Evolutionary conservation across 2,797 vertebrate genomes (phyloP).

Genomic region (Rhynchonycteris naso): DNA sequence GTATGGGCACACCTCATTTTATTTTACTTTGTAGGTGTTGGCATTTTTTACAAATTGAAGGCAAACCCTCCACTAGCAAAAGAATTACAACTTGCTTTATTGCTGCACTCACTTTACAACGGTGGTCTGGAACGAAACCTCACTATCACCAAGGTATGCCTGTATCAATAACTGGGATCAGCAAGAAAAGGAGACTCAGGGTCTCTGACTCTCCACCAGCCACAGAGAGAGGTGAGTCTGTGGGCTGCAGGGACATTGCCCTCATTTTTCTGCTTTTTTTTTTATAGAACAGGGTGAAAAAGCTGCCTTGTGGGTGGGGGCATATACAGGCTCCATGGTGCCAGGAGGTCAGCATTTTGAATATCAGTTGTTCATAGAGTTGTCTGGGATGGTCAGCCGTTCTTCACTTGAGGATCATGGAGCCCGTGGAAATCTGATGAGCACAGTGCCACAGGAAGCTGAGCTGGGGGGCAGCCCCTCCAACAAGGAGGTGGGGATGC

Average conservation of each 20-base stretch:
- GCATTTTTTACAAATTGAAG: background rate
- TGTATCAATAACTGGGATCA: background rate
- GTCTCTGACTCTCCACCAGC: background rate
- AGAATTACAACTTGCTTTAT: background rate
- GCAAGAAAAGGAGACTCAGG: fast-evolving
- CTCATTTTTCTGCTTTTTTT: background rate
- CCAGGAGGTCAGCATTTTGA: background rate
- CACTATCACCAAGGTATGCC: background rate
- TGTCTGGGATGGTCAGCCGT: background rate
- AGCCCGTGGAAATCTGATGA: background rate
- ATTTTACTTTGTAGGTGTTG: background rate
- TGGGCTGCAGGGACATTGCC: background rate
- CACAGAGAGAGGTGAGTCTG: background rate
- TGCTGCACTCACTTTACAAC: background rate
- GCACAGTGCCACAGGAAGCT: background rate
- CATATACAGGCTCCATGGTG: background rate
- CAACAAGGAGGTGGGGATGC: background rate
- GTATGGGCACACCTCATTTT: background rate
- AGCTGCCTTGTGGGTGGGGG: background rate
- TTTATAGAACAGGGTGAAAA: background rate
- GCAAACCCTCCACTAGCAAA: background rate
- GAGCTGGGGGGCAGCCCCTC: background rate
- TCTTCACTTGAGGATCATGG: background rate
- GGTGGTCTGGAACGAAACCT: background rate
- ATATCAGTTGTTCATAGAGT: background rate